A percentile compares a stretch with the other conserved stretches of the same genome.
Evolutionary conservation across 2,888 invertebrate genomes (phyloP).

Genomic region (Caenorhabditis angaria): DNA sequence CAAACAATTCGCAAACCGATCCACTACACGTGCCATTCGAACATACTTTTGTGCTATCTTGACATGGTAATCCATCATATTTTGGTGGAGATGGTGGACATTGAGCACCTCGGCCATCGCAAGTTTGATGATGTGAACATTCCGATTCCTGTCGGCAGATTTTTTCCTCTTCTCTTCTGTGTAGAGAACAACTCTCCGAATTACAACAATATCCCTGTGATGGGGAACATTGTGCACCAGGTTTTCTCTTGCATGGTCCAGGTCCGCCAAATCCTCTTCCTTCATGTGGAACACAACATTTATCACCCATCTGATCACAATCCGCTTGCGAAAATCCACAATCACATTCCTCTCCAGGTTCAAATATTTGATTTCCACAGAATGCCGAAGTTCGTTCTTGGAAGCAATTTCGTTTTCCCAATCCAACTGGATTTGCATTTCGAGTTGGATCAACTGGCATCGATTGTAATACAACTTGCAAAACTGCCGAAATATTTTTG

Average conservation of each 20-base stretch:
- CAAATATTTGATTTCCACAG: conserved; percentile 98
- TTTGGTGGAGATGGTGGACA: conserved; percentile 87
- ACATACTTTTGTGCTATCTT: conserved; percentile 87
- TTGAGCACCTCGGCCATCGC: conserved; percentile 78
- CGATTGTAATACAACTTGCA: conserved; percentile 64
- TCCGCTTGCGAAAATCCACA: conserved; percentile 87
- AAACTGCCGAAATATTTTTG: conserved; percentile 64
- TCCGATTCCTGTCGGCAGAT: conserved; percentile 69
- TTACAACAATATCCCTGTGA: conserved; percentile 97
- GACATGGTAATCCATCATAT: conserved; percentile 92
- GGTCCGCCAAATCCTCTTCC: conserved; percentile 49
- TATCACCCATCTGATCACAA: conserved; percentile 78
- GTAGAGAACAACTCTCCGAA: conserved; percentile 81
- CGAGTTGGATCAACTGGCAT: conserved; percentile 65
- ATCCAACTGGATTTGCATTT: conserved; percentile 55
- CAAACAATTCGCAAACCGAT: conserved; percentile 93
- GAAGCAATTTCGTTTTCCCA: conserved; percentile 91
- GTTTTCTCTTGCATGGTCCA: conserved; percentile 79
- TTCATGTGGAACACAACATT: conserved; percentile 82
- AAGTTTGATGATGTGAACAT: conserved; percentile 64
- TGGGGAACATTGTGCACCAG: conserved; percentile 76
- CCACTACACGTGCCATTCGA: conserved; percentile 80
- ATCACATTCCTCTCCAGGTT: conserved; percentile 96
- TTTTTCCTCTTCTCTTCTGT: conserved; percentile 74
- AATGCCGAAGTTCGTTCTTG: conserved; percentile 92